A percentile compares a stretch with the other conserved stretches of the same genome.
These are phyloP conservation scores for Diarsia rubi DNA, from an alignment of 2,888 invertebrate genomes.

Conservation along the genomic window DNA sequence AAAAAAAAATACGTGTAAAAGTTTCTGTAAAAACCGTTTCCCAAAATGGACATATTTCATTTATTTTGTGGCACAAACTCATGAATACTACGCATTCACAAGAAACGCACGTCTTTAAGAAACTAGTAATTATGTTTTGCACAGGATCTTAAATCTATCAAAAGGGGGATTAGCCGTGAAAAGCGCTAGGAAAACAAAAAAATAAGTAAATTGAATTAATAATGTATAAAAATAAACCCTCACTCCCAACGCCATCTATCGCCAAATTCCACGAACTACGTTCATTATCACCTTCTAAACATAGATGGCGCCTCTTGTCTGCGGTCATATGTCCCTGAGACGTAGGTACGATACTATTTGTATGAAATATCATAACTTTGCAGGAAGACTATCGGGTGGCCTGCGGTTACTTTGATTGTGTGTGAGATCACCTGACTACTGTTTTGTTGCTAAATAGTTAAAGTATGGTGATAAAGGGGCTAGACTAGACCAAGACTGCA, in stretches of 20 bases:
- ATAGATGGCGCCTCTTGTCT: slow-evolving; percentile 62
- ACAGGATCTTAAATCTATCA: neutral
- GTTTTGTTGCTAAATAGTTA: slow-evolving; percentile 28
- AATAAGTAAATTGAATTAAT: too few species aligned
- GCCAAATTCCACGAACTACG: slow-evolving; percentile 8
- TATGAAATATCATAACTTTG: slow-evolving; percentile 59
- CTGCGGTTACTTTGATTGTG: slow-evolving; percentile 51
- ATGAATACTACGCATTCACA: too few species aligned
- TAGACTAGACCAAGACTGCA: neutral
- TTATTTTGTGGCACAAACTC: neutral
- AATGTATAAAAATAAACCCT: neutral
- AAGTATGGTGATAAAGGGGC: neutral
- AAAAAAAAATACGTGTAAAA: too few species aligned
- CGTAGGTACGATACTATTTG: slow-evolving; percentile 35
- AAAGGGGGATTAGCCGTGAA: neutral
- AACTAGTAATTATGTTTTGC: neutral
- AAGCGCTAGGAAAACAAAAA: neutral
- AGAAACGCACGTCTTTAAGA: too few species aligned
- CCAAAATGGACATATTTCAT: too few species aligned
- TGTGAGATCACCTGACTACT: slow-evolving; percentile 56
- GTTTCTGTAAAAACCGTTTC: too few species aligned
- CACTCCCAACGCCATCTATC: slow-evolving; percentile 43
- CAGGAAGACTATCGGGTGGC: slow-evolving; percentile 61
- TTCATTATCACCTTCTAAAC: slow-evolving; percentile 39
- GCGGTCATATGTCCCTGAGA: slow-evolving; percentile 60